A percentile compares a stretch with the other conserved stretches of the same genome.
Conservation (phyloP, 2,113 vertebrate species). For the Orcinus orca region DNA sequence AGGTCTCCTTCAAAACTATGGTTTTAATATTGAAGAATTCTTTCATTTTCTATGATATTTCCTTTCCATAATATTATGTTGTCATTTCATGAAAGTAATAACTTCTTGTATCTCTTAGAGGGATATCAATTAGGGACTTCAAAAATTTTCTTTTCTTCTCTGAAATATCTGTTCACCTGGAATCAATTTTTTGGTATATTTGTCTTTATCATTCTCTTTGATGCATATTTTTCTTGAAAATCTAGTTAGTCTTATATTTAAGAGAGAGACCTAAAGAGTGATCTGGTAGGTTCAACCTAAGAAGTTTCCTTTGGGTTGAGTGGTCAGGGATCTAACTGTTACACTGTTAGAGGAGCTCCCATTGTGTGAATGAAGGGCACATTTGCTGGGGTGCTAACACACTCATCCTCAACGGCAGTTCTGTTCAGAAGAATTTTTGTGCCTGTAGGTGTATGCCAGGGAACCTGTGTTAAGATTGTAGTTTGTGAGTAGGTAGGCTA, state of each 20-base stretch:
- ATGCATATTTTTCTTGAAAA: background rate
- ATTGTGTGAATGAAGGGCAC: background rate
- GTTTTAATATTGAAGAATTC: constrained; percentile 23
- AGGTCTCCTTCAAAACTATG: background rate
- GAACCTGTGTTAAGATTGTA: background rate
- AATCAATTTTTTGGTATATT: background rate
- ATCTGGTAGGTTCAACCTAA: background rate
- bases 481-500: background rate
- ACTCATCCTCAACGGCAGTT: background rate
- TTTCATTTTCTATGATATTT: background rate
- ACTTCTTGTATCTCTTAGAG: background rate
- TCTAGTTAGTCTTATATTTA: constrained; percentile 4
- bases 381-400: background rate
- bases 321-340: background rate
- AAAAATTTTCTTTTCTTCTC: background rate
- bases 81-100: background rate
- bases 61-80: background rate
- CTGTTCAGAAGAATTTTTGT: background rate
- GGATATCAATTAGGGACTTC: background rate
- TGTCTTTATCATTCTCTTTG: constrained; percentile 23
- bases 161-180: background rate
- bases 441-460: background rate
- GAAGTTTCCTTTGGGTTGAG: background rate
- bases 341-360: background rate
- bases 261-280: background rate